These are phyloP conservation scores for Desoria tigrina DNA, from an alignment of 2,888 invertebrate species.

Conservation along the genomic window DNA sequence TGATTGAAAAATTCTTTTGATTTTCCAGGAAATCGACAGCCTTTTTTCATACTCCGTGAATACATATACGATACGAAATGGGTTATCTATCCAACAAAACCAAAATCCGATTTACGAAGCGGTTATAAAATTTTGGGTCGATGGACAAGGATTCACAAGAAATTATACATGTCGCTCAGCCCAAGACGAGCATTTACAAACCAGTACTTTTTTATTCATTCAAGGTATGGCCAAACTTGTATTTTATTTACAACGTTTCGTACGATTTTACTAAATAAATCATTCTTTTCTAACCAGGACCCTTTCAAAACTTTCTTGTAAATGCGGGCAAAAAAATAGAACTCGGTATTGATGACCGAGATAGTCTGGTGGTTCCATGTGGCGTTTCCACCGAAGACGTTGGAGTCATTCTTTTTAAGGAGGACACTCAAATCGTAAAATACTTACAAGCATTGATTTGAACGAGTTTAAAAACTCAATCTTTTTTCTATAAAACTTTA, in stretches of 20 bases:
- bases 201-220: neutral
- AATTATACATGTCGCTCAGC: slow-evolving; percentile 10
- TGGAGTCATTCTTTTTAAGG: slow-evolving; percentile 4
- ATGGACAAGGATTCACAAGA: neutral
- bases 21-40: too few relatives aligned
- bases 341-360: neutral
- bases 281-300: neutral
- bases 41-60: too few relatives aligned
- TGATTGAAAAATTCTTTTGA: too few relatives aligned
- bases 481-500: neutral
- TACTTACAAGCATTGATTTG: neutral
- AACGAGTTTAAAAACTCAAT: neutral
- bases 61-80: too few relatives aligned
- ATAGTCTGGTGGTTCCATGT: neutral
- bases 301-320: neutral
- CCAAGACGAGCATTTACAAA: neutral
- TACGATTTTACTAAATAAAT: neutral
- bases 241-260: neutral
- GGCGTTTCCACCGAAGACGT: neutral
- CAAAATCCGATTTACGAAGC: neutral
- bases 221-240: neutral
- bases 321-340: neutral
- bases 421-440: neutral
- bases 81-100: too few relatives aligned
- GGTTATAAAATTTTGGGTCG: slow-evolving; percentile 1